Conservation (phyloP, 2,888 invertebrate genomes). For the Melitaea athalia region DNA sequence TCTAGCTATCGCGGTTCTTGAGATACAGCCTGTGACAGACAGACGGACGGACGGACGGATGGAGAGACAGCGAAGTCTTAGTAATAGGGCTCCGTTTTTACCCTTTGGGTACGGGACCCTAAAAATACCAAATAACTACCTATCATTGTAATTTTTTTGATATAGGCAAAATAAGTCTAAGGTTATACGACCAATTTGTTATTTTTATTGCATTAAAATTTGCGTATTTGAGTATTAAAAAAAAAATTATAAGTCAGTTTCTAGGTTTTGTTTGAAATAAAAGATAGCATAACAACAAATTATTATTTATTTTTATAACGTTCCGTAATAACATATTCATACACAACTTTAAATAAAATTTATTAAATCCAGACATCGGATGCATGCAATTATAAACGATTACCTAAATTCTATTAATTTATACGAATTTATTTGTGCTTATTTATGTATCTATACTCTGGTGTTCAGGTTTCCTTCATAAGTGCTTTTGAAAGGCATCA, state of each 20-base stretch:
- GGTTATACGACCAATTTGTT: no score
- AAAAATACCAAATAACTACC: no score
- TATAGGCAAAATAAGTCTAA: no score
- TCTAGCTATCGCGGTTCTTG: no score
- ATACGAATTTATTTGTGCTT: constrained; percentile 32
- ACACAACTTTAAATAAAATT: constrained; percentile 58
- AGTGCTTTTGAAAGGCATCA: constrained; percentile 33
- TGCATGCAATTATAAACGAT: constrained; percentile 60
- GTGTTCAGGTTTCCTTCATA: constrained; percentile 36
- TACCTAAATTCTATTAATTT: constrained; percentile 38
- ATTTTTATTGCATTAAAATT: no score
- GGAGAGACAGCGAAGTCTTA: no score
- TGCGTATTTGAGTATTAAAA: not conserved
- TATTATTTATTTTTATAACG: constrained; percentile 69
- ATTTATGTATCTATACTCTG: constrained; percentile 30
- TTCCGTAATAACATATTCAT: constrained; percentile 60
- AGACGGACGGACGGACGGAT: no score
- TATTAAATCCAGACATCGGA: constrained; percentile 49
- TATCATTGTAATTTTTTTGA: no score
- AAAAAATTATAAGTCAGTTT: not conserved
- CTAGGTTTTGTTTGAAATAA: constrained; percentile 33
- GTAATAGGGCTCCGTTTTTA: no score
- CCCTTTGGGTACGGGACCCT: no score
- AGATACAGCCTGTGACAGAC: no score
- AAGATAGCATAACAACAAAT: constrained; percentile 48